Base-by-base conservation (phyloP, 2,888 invertebrate genomes). In the Pollenia angustigena region DNA sequence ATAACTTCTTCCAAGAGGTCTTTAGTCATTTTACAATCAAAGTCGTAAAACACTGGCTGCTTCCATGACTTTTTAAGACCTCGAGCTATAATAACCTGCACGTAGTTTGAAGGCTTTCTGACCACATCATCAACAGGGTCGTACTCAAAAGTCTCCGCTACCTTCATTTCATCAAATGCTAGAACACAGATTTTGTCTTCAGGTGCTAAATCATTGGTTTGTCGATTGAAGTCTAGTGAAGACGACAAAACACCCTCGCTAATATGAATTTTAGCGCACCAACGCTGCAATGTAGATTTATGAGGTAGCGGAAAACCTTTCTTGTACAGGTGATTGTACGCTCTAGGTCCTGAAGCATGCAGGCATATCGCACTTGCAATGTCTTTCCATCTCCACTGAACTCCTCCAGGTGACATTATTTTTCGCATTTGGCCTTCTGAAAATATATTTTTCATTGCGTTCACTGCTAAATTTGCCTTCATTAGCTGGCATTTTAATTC, bases 161-260 rank as follows among this genome's bases (percentile, higher is more conserved):
- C 32, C 40, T 81, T 78, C 78, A 85, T 78, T 46, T 81, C 74
- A 50, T 84, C 79, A n/a, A 74, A 84, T 2, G 84, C 48, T 4
- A 84, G 40, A 3, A 84, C 60, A 52, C 78, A 81, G n/a, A 81
- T 14, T 16, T 78, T 81, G 40, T 85, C 75, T 7, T 82, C 46
- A 8, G 18, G 1, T 1, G 48, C 8, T 1, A 76, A n/a, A n/a
- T 64, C 76, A 8, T 32, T 48, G 1, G 44, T 44, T 8, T 78
- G n/a, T 6, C 52, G 11, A 79, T 79, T 78, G 9, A 76, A 76
- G 14, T 64, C 54, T 16, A 54, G 52, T 7, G 23, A 1, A 8
- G 44, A n/a, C 0, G 14, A 0, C 2, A 42, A 18, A 14, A 75
- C 8, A 9, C 62, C 76, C 18, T 64, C 52, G 0, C 2, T 42